phyloP scores from a whole-genome alignment of 1,140 invertebrate species.

The Pygmarrhopalites habei region DNA sequence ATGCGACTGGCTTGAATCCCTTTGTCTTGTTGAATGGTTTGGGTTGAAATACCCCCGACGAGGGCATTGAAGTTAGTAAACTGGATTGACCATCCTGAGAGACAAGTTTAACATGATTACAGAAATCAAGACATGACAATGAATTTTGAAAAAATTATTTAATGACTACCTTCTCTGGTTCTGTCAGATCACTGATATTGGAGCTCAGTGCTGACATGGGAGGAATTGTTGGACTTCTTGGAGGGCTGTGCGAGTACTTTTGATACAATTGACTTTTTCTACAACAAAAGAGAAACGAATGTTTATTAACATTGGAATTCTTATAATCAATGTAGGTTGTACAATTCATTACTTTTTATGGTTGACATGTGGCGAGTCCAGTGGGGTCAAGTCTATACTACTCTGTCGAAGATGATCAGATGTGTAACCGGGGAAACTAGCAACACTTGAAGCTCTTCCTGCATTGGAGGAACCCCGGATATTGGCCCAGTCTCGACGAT shows the following conservation, averaged over 20 bases:
- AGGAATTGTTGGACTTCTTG: constrained; percentile 24
- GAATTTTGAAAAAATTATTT: neutral
- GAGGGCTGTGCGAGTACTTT: too few relatives aligned
- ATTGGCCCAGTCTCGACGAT: constrained; percentile 49
- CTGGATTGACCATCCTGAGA: constrained; percentile 7
- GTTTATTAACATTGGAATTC: neutral
- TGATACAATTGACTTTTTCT: constrained; percentile 27
- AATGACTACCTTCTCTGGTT: constrained; percentile 17
- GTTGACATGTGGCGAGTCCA: constrained; percentile 13
- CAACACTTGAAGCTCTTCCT: constrained; percentile 28
- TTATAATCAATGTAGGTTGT: neutral
- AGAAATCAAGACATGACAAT: neutral
- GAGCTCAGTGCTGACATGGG: constrained; percentile 19
- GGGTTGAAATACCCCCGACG: constrained; percentile 20
- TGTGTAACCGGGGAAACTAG: constrained; percentile 24
- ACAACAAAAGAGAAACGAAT: constrained; percentile 4
- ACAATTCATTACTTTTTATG: constrained; percentile 20
- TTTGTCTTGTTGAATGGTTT: constrained; percentile 37
- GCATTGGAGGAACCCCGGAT: constrained; percentile 10
- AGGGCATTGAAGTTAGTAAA: neutral
- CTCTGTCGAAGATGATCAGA: constrained; percentile 26
- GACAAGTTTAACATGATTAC: neutral
- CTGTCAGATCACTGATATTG: constrained; percentile 14
- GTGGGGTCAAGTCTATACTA: constrained; percentile 16
- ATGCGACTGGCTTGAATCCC: constrained; percentile 37